Evolutionary conservation across 1,140 invertebrate species (phyloP).

Genomic region (Polyergus mexicanus): DNA sequence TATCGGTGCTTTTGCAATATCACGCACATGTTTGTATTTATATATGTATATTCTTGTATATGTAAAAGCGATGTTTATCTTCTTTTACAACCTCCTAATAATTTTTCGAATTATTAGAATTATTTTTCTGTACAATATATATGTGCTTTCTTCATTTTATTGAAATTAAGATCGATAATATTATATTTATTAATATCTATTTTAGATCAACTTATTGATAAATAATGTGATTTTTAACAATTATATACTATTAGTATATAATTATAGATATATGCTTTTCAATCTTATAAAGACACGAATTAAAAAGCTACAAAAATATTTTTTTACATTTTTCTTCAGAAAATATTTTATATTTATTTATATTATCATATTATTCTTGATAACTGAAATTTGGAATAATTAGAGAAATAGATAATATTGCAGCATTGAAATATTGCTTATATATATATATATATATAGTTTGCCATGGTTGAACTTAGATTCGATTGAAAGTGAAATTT

Average conservation of each 20-base stretch:
- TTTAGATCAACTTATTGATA: background rate
- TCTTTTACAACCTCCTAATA: slow-evolving; percentile 1
- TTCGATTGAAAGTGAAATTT: background rate
- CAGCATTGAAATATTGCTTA: background rate
- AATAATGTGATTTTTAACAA: slow-evolving; percentile 3
- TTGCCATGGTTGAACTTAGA: background rate
- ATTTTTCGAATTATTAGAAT: slow-evolving; percentile 5
- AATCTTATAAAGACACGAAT: slow-evolving; percentile 3
- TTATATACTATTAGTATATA: too few species aligned
- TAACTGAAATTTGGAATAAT: background rate
- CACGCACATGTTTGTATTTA: background rate
- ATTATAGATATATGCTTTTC: background rate
- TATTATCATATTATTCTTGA: slow-evolving; percentile 7
- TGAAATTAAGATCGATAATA: background rate
- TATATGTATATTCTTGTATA: background rate
- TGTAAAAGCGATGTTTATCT: slow-evolving; percentile 21
- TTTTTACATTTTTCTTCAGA: background rate
- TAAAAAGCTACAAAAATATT: slow-evolving; percentile 5
- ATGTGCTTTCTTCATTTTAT: background rate
- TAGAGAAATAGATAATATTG: background rate
- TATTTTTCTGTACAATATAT: too few species aligned
- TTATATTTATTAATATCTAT: slow-evolving; percentile 23
- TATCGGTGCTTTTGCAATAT: background rate
- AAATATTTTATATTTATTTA: background rate
- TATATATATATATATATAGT: background rate